A percentile compares a stretch with the other conserved stretches of the same genome.
phyloP scores from a whole-genome alignment of 2,888 invertebrate genomes.

The Epinotia bilunana region DNA sequence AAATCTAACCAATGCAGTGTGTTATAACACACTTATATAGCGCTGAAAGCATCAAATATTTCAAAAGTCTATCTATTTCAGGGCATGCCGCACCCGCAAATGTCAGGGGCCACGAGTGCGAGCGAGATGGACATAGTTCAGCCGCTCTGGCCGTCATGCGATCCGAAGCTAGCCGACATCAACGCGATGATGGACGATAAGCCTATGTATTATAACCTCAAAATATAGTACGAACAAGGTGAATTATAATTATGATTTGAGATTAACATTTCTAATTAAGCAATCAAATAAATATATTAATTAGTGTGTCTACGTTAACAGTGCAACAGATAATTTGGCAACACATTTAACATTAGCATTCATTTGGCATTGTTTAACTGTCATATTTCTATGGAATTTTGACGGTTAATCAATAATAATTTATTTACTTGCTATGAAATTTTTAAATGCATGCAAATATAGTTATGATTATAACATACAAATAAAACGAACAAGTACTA shows the following conservation, averaged over 20 bases:
- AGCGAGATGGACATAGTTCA: constrained; percentile 62
- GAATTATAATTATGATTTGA: background rate
- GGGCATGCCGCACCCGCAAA: constrained; percentile 32
- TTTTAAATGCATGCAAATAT: background rate
- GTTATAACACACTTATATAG: too few relatives aligned
- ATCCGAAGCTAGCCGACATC: constrained; percentile 64
- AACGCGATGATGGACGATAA: constrained; percentile 63
- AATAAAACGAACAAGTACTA: too few relatives aligned
- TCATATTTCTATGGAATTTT: too few relatives aligned
- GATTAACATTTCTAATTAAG: background rate
- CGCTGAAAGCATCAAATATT: too few relatives aligned
- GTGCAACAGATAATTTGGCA: too few relatives aligned
- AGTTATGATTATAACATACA: too few relatives aligned
- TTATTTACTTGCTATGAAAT: too few relatives aligned
- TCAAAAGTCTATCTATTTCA: constrained; percentile 7
- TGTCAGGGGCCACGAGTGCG: constrained; percentile 47
- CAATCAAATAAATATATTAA: too few relatives aligned
- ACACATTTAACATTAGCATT: too few relatives aligned
- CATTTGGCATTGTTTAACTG: too few relatives aligned
- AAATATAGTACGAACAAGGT: constrained; percentile 54
- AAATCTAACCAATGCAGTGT: too few relatives aligned
- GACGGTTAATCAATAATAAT: background rate
- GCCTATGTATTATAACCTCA: constrained; percentile 67
- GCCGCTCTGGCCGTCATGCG: constrained; percentile 65
- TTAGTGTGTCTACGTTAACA: too few relatives aligned